Percentiles rank a stretch among this genome's conserved stretches.
phyloP scores from a whole-genome alignment of 1,140 invertebrate species.

The Aleiodes sp. region DNA sequence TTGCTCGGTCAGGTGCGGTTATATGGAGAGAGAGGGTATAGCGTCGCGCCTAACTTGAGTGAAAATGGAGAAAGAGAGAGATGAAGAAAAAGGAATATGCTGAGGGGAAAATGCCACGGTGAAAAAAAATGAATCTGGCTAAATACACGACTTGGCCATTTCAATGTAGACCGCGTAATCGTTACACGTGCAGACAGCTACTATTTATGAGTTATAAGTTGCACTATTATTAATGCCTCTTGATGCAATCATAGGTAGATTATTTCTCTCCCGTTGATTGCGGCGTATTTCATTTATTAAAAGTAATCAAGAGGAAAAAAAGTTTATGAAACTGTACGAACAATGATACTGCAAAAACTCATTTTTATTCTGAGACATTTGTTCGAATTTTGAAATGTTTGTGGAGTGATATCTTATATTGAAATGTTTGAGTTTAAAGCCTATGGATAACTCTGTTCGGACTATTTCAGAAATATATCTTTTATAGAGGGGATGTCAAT shows the following conservation, averaged over 20 bases:
- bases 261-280: too few relatives aligned
- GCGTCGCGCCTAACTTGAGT: conserved; percentile 14
- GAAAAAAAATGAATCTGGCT: conserved; percentile 30
- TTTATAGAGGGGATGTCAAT: too few relatives aligned
- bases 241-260: too few relatives aligned
- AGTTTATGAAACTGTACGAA: too few relatives aligned
- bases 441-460: too few relatives aligned
- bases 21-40: not conserved
- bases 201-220: not conserved
- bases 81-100: not conserved
- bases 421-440: too few relatives aligned
- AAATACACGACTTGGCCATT: conserved; percentile 25
- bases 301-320: conserved; percentile 4
- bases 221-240: conserved; percentile 23
- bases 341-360: too few relatives aligned
- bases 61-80: not conserved
- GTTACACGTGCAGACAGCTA: conserved; percentile 34
- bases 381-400: too few relatives aligned
- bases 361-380: too few relatives aligned
- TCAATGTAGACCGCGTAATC: conserved; percentile 38
- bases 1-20: conserved; percentile 15
- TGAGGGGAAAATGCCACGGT: conserved; percentile 31
- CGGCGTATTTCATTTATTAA: too few relatives aligned
- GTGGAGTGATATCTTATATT: too few relatives aligned
- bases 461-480: too few relatives aligned